These are phyloP conservation scores for Macrobrachium nipponense DNA, from an alignment of 1,140 invertebrate genomes.

Conservation along the genomic window DNA sequence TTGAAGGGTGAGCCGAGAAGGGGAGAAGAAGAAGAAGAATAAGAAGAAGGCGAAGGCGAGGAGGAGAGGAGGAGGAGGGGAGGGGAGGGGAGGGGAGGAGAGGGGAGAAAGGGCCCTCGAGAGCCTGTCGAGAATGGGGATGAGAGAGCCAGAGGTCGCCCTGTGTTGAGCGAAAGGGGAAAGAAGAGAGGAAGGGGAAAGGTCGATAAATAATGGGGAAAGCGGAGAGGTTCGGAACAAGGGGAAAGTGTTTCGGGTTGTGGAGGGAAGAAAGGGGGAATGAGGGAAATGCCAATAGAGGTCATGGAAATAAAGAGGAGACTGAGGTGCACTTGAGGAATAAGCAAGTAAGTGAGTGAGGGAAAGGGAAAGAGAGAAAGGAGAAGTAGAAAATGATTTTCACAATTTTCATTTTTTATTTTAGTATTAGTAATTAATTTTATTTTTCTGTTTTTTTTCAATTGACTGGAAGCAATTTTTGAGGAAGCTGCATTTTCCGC, in stretches of 20 bases:
- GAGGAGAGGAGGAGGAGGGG: background rate
- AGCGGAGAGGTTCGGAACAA: background rate
- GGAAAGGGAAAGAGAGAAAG: conserved; percentile 2
- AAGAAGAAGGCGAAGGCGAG: background rate
- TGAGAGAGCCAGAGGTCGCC: background rate
- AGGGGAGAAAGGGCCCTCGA: background rate
- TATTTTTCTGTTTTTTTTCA: too few species aligned
- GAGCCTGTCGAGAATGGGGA: background rate
- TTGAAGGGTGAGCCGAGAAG: background rate
- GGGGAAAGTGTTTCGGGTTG: background rate
- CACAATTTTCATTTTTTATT: too few species aligned
- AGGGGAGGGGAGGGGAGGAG: background rate
- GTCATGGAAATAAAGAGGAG: conserved; percentile 2
- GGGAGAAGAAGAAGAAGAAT: background rate
- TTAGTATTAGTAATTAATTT: too few species aligned
- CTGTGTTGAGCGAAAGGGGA: background rate
- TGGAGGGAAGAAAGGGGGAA: background rate
- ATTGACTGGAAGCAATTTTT: too few species aligned
- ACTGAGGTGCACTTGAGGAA: background rate
- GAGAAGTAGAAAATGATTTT: background rate
- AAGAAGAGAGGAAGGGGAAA: background rate
- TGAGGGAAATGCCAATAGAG: background rate
- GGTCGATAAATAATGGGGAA: background rate
- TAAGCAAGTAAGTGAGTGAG: background rate
- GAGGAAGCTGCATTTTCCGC: too few species aligned